These are phyloP conservation scores for Melipona beecheii DNA, from an alignment of 2,888 invertebrate species.

Conservation along the genomic window DNA sequence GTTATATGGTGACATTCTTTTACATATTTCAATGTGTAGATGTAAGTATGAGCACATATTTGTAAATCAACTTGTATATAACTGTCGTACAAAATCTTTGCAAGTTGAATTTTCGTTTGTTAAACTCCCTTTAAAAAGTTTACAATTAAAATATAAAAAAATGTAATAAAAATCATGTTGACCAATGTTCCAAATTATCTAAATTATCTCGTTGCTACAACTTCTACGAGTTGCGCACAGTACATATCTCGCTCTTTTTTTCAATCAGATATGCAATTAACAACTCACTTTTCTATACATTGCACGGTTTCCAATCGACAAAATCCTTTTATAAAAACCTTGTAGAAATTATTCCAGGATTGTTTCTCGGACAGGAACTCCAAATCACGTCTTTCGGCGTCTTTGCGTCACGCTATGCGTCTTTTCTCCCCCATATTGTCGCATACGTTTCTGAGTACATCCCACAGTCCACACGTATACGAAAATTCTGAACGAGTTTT, in stretches of 20 bases:
- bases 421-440: constrained; percentile 12
- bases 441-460: background rate
- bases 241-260: background rate
- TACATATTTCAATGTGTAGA: too few relatives aligned
- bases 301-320: background rate
- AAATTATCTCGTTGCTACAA: background rate
- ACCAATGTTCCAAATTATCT: background rate
- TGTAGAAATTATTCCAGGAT: background rate
- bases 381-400: constrained; percentile 30
- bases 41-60: too few relatives aligned
- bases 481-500: background rate
- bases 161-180: too few relatives aligned
- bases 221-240: background rate
- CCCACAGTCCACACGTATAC: background rate
- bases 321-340: background rate
- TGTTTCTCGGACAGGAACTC: background rate
- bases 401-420: constrained; percentile 25
- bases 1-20: too few relatives aligned
- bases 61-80: too few relatives aligned
- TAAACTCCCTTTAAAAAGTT: too few relatives aligned
- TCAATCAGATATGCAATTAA: background rate
- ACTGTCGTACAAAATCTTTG: too few relatives aligned
- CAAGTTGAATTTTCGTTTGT: too few relatives aligned
- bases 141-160: too few relatives aligned
- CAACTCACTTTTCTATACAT: background rate